Evolutionary conservation across 2,888 invertebrate genomes (phyloP).

Genomic region (Hypsopygia costalis): DNA sequence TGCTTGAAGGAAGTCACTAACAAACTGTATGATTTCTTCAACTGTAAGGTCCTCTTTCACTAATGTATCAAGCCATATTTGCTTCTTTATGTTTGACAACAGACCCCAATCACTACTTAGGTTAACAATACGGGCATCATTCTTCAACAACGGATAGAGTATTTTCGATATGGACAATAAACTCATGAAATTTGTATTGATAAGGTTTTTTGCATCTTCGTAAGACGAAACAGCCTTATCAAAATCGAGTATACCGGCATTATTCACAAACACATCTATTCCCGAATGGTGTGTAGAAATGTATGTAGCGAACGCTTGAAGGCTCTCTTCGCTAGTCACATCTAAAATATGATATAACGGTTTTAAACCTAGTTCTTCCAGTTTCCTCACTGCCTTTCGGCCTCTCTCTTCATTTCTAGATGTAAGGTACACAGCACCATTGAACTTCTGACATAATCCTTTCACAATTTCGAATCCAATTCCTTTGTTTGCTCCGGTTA

Average conservation of each 20-base stretch:
- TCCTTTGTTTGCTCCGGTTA: constrained; percentile 70
- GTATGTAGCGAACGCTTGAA: constrained; percentile 79
- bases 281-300: constrained; percentile 83
- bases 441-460: constrained; percentile 83
- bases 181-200: constrained; percentile 86
- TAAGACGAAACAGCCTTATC: constrained; percentile 81
- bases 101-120: constrained; percentile 83
- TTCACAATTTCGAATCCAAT: constrained; percentile 74
- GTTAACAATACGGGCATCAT: constrained; percentile 88
- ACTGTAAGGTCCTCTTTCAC: constrained; percentile 70
- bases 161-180: constrained; percentile 83
- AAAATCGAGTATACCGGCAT: constrained; percentile 88
- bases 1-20: constrained; percentile 79
- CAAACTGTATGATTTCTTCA: constrained; percentile 73
- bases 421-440: constrained; percentile 87
- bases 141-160: constrained; percentile 85
- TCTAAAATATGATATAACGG: constrained; percentile 86
- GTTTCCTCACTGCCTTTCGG: constrained; percentile 79
- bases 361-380: constrained; percentile 79
- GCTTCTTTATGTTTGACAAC: constrained; percentile 67
- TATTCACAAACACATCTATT: constrained; percentile 88
- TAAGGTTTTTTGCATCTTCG: constrained; percentile 85
- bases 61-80: constrained; percentile 64
- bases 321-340: constrained; percentile 82
- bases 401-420: constrained; percentile 83